Evolutionary conservation across 1,140 invertebrate species (phyloP), one percentile per base, ranked within the genome.

Genomic region (Neoseiulus cucumeris): DNA sequence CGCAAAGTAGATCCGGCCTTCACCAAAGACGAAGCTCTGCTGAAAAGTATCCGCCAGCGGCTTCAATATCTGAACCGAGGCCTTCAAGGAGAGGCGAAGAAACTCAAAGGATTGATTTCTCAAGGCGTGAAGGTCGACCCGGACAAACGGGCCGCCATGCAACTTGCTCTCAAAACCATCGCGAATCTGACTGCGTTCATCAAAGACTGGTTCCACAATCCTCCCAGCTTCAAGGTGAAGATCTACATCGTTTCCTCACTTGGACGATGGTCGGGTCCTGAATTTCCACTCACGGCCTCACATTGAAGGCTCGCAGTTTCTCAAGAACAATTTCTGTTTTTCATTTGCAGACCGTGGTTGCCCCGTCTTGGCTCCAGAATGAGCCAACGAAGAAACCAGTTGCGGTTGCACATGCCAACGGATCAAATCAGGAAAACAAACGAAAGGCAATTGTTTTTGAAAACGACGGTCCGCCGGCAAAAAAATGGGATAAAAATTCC

Each of bases 111-210:
- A 9, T 20, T 59, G 17, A 59, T 59, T 25, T 25, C 51, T 20
- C 51, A 84, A 67, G 83, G 87, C 73, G 74, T 83, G 0, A 84
- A 85, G 74, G 79, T 83, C 17, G 83, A 87, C 68, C 85, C 91
- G 78, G 86, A 90, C 76, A 87, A 90, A 75, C 88, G 89, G 77
- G 78, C 90, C 64, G 83, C 51, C 12, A 25, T 59, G 14, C 22
- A 29, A 6, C 51, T 86, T 41, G 89, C 89, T 17, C 75, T 92
- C 6, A 91, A 89, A 74, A 89, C 87, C 9, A 91, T 88, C 29
- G 87, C 87, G 51, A 96, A 96, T 74, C 94, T 97, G 59, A 93
- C 91, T 73, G 82, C 84, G 0, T 79, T 97, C 18, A 93, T 97
- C 64, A 88, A 91, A 74, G 93, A 97, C 78, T 78, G 96, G 65